phyloP scores from a whole-genome alignment of 2,888 invertebrate species.

The Bruchidius siliquastri region DNA sequence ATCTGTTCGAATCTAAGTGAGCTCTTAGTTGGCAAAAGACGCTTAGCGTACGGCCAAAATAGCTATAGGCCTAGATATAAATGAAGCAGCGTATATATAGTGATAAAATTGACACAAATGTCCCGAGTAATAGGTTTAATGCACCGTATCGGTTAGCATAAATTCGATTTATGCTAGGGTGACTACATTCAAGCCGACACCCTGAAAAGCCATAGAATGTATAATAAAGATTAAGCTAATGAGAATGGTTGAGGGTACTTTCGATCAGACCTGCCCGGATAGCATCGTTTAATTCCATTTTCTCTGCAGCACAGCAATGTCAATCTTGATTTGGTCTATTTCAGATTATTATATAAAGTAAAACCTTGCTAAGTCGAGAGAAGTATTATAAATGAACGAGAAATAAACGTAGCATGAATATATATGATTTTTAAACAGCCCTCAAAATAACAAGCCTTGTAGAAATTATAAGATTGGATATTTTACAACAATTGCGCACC shows the following conservation, averaged over 20 bases:
- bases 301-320: not conserved
- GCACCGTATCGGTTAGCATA: not conserved
- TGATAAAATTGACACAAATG: not conserved
- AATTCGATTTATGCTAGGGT: not conserved
- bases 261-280: not conserved
- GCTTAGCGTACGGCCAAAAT: not conserved
- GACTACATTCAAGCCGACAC: not conserved
- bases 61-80: not conserved
- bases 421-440: no score
- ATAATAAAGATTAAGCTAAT: not conserved
- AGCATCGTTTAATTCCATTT: not conserved
- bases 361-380: no score
- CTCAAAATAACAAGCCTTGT: no score
- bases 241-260: not conserved
- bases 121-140: not conserved
- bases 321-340: no score
- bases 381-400: no score
- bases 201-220: not conserved
- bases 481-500: no score
- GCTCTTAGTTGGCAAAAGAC: not conserved
- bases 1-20: no score
- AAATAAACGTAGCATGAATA: no score
- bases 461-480: no score
- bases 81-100: not conserved
- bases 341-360: no score